Percentiles rank a stretch among this genome's conserved stretches.
Evolutionary conservation across 2,113 vertebrate species (phyloP).

Genomic region (Cairina moschata): DNA sequence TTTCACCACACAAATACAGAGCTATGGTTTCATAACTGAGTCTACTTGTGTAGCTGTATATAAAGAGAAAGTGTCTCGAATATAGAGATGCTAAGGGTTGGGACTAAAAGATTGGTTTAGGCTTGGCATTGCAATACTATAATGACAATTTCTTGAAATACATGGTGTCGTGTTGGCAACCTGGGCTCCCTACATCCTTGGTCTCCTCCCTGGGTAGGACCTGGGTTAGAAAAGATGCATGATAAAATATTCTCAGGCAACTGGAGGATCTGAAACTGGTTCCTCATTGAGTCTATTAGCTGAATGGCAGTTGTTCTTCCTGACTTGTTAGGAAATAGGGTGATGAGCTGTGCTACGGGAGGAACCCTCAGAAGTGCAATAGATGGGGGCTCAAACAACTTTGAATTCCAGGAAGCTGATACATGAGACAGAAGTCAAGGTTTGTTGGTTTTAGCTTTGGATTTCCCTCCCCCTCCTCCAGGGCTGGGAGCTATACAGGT

Average conservation of each 20-base stretch:
- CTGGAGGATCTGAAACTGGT: neutral
- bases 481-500: neutral
- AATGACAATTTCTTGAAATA: neutral
- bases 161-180: accelerated
- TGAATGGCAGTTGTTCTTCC: neutral
- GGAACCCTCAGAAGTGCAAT: too few relatives aligned
- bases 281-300: neutral
- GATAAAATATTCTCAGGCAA: neutral
- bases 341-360: neutral
- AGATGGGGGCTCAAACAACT: neutral
- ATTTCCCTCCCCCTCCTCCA: neutral
- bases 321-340: neutral
- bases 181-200: neutral
- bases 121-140: neutral
- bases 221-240: neutral
- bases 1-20: neutral
- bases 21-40: neutral
- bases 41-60: neutral
- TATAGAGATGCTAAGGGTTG: neutral
- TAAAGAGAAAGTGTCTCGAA: neutral
- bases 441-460: neutral
- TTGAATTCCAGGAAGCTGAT: neutral
- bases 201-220: neutral
- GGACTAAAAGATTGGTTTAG: neutral
- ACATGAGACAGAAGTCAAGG: neutral